Evolutionary conservation across 2,113 vertebrate species (phyloP).

Genomic region (Tragelaphus strepsiceros): DNA sequence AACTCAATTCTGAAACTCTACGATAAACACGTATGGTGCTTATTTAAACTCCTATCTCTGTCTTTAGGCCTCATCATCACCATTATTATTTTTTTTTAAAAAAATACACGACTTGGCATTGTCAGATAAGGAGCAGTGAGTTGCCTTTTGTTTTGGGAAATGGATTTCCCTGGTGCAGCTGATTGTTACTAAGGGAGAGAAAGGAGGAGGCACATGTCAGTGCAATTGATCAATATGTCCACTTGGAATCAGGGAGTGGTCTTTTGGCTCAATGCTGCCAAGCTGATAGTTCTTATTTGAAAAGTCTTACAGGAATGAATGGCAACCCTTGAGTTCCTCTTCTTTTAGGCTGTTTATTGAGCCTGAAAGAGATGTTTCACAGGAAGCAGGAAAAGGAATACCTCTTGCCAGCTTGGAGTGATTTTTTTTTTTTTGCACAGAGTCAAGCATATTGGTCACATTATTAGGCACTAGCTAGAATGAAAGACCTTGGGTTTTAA

Average conservation of each 20-base stretch:
- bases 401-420: conserved; percentile 34
- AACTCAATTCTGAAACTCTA: conserved; percentile 50
- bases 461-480: conserved; percentile 72
- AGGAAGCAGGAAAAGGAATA: conserved; percentile 40
- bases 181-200: conserved; percentile 69
- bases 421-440: not conserved
- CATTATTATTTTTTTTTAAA: not conserved
- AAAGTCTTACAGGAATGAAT: conserved; percentile 62
- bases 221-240: conserved; percentile 80
- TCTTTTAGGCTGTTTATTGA: conserved; percentile 1
- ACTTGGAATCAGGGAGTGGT: conserved; percentile 85
- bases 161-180: conserved; percentile 66
- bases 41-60: conserved; percentile 49
- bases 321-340: not conserved
- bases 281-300: conserved; percentile 64
- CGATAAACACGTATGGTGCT: conserved; percentile 3
- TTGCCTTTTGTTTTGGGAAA: conserved; percentile 71
- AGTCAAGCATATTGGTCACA: conserved; percentile 58
- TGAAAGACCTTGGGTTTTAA: conserved; percentile 70
- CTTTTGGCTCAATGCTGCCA: conserved; percentile 69
- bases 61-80: conserved; percentile 30
- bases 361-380: not conserved
- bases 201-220: conserved; percentile 80
- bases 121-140: conserved; percentile 1
- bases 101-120: conserved; percentile 25